Percentiles rank a stretch among this genome's conserved stretches.
phyloP scores from a whole-genome alignment of 2,113 vertebrate genomes.

The Calypte anna region DNA sequence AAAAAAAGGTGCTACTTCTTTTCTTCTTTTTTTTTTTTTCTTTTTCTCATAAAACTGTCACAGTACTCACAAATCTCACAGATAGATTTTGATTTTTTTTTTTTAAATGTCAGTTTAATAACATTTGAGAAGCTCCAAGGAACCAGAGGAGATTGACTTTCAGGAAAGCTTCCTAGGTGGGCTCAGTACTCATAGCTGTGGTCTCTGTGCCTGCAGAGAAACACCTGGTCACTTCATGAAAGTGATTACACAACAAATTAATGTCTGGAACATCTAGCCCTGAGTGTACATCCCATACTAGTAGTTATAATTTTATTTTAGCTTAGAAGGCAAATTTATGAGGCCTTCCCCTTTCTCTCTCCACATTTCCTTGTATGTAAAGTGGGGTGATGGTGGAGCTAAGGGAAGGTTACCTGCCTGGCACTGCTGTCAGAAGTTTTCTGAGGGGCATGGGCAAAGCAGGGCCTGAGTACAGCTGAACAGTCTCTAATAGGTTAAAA shows the following conservation, averaged over 20 bases:
- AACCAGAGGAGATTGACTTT: neutral
- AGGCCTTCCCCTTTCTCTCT: neutral
- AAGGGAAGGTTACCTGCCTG: neutral
- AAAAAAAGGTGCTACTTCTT: neutral
- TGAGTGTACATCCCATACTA: neutral
- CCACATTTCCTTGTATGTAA: rapidly evolving
- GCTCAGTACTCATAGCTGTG: neutral
- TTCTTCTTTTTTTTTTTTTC: neutral
- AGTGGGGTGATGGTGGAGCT: neutral
- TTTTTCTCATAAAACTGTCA: neutral
- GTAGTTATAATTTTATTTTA: neutral
- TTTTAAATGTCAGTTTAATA: neutral
- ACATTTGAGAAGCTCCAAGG: neutral
- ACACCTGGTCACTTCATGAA: neutral
- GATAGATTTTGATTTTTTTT: neutral
- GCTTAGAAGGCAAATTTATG: neutral
- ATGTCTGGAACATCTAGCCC: neutral
- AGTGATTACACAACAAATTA: neutral
- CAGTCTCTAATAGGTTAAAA: neutral
- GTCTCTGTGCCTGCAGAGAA: neutral
- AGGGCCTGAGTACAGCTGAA: neutral
- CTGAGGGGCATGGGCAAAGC: neutral
- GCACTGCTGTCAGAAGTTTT: neutral
- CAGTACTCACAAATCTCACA: neutral
- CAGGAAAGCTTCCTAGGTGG: neutral